phyloP scores from a whole-genome alignment of 1,140 invertebrate genomes.

The Phocides pigmalion region DNA sequence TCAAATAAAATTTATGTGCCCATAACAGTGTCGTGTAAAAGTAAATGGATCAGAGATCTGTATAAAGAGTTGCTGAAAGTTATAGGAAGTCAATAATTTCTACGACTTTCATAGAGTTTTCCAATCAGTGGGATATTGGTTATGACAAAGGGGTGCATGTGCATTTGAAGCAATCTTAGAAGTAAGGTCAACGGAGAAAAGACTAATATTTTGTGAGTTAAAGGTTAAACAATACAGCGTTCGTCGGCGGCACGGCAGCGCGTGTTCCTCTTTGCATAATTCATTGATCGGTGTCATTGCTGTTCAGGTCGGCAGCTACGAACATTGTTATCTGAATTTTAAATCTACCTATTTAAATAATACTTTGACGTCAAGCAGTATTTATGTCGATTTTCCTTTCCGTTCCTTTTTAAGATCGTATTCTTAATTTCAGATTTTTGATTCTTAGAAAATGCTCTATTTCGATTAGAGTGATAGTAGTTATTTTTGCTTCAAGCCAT shows the following conservation, averaged over 20 bases:
- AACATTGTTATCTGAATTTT: constrained; percentile 55
- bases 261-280: constrained; percentile 66
- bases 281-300: constrained; percentile 59
- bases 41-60: neutral
- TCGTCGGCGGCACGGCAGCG: constrained; percentile 46
- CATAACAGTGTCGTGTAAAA: neutral
- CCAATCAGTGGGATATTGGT: neutral
- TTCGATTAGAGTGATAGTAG: too few species aligned
- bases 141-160: neutral
- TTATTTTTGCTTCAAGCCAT: too few species aligned
- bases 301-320: constrained; percentile 40
- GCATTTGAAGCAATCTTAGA: neutral
- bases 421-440: neutral
- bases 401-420: neutral
- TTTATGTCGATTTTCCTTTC: neutral
- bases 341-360: constrained; percentile 49
- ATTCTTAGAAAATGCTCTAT: neutral
- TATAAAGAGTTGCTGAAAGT: neutral
- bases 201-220: constrained; percentile 44
- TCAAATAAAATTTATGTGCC: neutral
- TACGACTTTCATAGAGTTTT: neutral
- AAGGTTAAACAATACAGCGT: constrained; percentile 70
- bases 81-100: neutral
- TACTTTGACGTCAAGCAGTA: constrained; percentile 43
- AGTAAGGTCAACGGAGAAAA: constrained; percentile 32